phyloP scores from a whole-genome alignment of 2,797 vertebrate species.

The Macropodus opercularis region DNA sequence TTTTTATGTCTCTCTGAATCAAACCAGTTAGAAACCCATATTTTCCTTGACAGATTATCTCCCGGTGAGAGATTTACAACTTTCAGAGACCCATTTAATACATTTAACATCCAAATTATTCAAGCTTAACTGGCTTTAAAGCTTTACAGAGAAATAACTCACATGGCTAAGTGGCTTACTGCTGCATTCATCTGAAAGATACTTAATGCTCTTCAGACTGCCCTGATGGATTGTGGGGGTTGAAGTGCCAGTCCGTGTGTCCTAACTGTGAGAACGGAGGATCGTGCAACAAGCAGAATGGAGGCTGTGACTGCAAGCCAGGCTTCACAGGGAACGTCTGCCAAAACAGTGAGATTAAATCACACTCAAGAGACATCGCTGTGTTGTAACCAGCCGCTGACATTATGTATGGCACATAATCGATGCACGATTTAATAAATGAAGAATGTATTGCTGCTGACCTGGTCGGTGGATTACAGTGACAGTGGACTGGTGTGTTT shows the following conservation, averaged over 20 bases:
- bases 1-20: not conserved
- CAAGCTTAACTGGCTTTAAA: slow-evolving; percentile 5
- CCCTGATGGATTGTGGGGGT: slow-evolving; percentile 76
- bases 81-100: slow-evolving; percentile 3
- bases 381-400: too few relatives aligned
- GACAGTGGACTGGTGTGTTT: slow-evolving; percentile 12
- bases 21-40: not conserved
- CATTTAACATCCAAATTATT: slow-evolving; percentile 3
- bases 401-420: too few relatives aligned
- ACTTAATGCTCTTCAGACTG: slow-evolving; percentile 70
- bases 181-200: slow-evolving; percentile 29
- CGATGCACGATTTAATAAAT: too few relatives aligned
- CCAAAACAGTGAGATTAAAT: slow-evolving; percentile 60
- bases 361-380: too few relatives aligned
- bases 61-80: not conserved
- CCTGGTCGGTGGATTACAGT: not conserved
- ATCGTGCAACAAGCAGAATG: slow-evolving; percentile 73
- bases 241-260: slow-evolving; percentile 73
- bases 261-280: slow-evolving; percentile 73
- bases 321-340: slow-evolving; percentile 78
- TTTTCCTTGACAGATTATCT: not conserved
- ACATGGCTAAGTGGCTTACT: slow-evolving; percentile 14
- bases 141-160: slow-evolving; percentile 12
- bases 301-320: slow-evolving; percentile 74
- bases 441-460: too few relatives aligned